Percentiles rank a stretch among this genome's conserved stretches.
phyloP scores from a whole-genome alignment of 2,888 invertebrate genomes.

The Smittia aterrima region DNA sequence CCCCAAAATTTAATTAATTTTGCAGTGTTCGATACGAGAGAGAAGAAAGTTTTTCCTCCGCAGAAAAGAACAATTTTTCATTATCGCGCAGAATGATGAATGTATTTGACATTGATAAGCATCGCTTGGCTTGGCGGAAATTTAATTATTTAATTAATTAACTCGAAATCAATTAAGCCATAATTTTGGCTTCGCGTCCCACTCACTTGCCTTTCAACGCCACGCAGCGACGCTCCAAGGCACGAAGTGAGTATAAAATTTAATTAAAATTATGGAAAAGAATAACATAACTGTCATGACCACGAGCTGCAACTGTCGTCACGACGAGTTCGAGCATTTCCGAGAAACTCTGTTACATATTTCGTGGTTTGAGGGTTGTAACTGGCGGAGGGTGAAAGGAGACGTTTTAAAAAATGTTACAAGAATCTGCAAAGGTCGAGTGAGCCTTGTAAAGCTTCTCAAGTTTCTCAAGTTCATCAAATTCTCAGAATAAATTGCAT shows the following conservation, averaged over 20 bases:
- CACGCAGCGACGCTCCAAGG: conserved; percentile 19
- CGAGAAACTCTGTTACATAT: no score
- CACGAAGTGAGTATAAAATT: conserved; percentile 22
- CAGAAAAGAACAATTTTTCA: conserved; percentile 5
- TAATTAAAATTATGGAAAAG: conserved; percentile 22
- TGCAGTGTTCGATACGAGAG: neutral
- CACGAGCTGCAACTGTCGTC: neutral
- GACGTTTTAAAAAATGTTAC: no score
- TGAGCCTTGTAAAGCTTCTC: no score
- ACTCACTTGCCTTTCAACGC: neutral
- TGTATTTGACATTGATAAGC: conserved; percentile 39
- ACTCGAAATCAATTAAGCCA: conserved; percentile 35
- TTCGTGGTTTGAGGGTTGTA: no score
- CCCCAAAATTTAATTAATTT: neutral
- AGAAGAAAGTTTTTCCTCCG: neutral
- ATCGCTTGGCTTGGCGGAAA: neutral
- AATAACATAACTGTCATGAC: conserved; percentile 30
- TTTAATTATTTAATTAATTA: conserved; percentile 39
- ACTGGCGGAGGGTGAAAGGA: no score
- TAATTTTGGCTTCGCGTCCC: neutral
- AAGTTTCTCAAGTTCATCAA: no score
- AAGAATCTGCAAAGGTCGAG: no score
- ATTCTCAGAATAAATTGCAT: no score
- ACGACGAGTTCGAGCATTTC: neutral
- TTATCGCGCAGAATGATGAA: conserved; percentile 4